Percentiles rank a stretch among this genome's conserved stretches.
Conservation (phyloP, 2,888 invertebrate species). For the Diplolepis rosae region DNA sequence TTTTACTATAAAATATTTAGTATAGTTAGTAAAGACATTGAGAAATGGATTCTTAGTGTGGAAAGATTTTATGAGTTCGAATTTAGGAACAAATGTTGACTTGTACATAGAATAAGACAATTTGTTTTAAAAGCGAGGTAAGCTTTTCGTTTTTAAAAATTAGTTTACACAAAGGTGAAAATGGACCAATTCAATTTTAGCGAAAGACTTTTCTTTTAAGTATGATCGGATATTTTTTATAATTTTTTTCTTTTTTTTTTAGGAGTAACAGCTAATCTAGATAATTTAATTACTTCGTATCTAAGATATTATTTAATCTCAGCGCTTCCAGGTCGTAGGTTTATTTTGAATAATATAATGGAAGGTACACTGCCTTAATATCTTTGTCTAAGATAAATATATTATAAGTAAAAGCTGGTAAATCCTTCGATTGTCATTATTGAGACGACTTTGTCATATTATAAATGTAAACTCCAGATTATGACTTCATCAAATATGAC, state of each 20-base stretch:
- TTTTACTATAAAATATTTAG: conserved; percentile 8
- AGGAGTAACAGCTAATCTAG: too few species aligned
- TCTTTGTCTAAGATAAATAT: neutral
- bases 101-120: neutral
- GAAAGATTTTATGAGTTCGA: neutral
- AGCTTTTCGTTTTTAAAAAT: neutral
- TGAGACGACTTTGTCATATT: conserved; percentile 6
- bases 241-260: neutral
- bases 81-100: neutral
- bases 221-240: neutral
- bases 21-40: neutral
- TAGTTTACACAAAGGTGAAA: neutral
- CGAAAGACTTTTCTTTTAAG: too few species aligned
- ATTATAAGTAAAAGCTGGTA: neutral
- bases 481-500: neutral
- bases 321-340: conserved; percentile 18
- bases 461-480: neutral
- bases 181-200: neutral
- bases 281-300: too few species aligned
- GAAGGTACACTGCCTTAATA: conserved; percentile 1
- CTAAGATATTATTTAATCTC: too few species aligned
- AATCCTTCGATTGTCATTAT: conserved; percentile 11
- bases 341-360: neutral
- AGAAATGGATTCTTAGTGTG: neutral
- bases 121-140: neutral